Evolutionary conservation across 2,113 vertebrate species (phyloP).

Genomic region (Elephas maximus): DNA sequence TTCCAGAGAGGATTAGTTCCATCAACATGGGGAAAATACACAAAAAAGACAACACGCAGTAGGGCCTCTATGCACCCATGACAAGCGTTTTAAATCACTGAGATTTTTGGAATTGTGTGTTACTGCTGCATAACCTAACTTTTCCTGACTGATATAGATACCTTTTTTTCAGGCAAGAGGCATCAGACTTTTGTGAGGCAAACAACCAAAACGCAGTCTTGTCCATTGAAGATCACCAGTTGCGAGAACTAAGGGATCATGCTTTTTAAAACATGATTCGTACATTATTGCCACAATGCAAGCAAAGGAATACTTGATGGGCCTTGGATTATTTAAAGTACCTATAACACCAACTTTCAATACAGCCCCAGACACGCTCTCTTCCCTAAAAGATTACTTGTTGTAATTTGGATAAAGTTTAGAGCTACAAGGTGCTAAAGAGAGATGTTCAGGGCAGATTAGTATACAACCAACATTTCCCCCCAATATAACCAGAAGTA

Average conservation of each 20-base stretch:
- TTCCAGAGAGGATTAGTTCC: background rate
- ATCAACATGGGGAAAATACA: no score
- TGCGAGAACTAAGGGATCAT: background rate
- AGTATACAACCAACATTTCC: background rate
- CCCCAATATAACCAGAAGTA: background rate
- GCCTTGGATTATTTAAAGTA: conserved; percentile 46
- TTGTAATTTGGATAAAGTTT: conserved; percentile 35
- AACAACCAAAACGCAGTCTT: background rate
- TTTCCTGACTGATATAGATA: background rate
- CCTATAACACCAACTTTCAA: conserved; percentile 7
- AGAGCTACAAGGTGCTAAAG: conserved; percentile 42
- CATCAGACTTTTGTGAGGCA: background rate
- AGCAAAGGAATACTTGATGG: conserved; percentile 11
- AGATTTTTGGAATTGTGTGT: background rate
- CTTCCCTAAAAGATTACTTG: conserved; percentile 21
- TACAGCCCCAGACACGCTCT: background rate
- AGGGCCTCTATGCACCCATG: background rate
- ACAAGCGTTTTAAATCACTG: background rate
- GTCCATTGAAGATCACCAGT: conserved; percentile 7
- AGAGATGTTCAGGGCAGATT: conserved; percentile 11
- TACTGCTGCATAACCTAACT: background rate
- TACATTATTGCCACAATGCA: background rate
- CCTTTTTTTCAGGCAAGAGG: background rate
- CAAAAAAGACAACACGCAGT: background rate
- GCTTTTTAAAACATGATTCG: background rate